phyloP scores from a whole-genome alignment of 2,888 invertebrate genomes.

The Congeria kusceri region DNA sequence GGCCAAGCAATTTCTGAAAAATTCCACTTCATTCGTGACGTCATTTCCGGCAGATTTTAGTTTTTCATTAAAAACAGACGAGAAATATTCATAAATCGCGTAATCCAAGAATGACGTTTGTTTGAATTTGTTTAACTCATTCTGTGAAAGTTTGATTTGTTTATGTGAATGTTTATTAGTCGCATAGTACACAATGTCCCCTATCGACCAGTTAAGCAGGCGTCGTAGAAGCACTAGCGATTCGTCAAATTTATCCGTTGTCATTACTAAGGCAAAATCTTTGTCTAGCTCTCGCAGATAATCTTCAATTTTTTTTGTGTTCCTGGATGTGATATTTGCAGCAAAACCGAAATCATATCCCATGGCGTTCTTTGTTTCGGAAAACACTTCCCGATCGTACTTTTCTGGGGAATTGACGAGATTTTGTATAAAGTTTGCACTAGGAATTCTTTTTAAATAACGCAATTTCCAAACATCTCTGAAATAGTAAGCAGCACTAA shows the following conservation, averaged over 20 bases:
- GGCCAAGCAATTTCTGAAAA: slow-evolving; percentile 8
- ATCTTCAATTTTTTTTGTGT: slow-evolving; percentile 23
- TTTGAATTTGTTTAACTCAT: slow-evolving; percentile 15
- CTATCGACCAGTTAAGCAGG: slow-evolving; percentile 48
- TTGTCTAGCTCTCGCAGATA: slow-evolving; percentile 28
- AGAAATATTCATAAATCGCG: slow-evolving; percentile 42
- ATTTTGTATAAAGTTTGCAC: slow-evolving; percentile 34
- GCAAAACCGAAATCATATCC: slow-evolving; percentile 53
- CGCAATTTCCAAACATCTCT: slow-evolving; percentile 11
- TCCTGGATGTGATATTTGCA: neutral
- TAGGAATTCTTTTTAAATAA: slow-evolving; percentile 24
- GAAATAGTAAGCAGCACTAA: slow-evolving; percentile 40
- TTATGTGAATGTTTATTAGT: slow-evolving; percentile 35
- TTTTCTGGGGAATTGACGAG: slow-evolving; percentile 30
- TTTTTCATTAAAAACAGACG: slow-evolving; percentile 26
- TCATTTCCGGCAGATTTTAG: slow-evolving; percentile 3
- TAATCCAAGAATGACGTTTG: slow-evolving; percentile 32
- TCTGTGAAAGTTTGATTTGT: slow-evolving; percentile 3
- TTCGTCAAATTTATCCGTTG: slow-evolving; percentile 56
- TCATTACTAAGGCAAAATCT: slow-evolving; percentile 45
- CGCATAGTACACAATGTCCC: slow-evolving; percentile 49
- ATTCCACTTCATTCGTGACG: slow-evolving; percentile 20
- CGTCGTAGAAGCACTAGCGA: slow-evolving; percentile 47
- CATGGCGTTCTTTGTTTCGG: slow-evolving; percentile 50
- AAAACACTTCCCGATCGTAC: slow-evolving; percentile 31